Percentiles rank a stretch among this genome's conserved stretches.
These are phyloP conservation scores for Eutolmus rufibarbis DNA, from an alignment of 2,888 invertebrate genomes.

Conservation along the genomic window DNA sequence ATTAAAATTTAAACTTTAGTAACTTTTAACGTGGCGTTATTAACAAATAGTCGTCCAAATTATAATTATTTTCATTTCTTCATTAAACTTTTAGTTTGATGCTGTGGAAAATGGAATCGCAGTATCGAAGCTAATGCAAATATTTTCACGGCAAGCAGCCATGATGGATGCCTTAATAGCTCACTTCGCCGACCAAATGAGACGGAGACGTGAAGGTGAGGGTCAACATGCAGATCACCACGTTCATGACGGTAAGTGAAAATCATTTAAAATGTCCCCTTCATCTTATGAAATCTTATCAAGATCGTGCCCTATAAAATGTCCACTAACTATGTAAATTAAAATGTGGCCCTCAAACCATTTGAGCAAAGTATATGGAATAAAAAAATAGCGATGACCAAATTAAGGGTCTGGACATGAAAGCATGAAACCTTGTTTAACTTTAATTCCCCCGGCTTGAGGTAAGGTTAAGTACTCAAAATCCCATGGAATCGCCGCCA, in stretches of 20 bases:
- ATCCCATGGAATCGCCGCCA: background rate
- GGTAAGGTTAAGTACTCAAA: background rate
- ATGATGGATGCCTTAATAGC: conserved; percentile 89
- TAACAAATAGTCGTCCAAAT: background rate
- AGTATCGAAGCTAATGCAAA: conserved; percentile 62
- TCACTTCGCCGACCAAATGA: conserved; percentile 80
- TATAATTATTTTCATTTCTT: background rate
- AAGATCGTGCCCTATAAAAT: background rate
- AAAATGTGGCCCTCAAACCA: background rate
- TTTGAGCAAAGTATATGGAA: background rate
- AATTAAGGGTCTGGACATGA: background rate
- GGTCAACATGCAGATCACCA: conserved; percentile 59
- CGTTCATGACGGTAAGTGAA: conserved; percentile 61
- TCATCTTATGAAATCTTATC: background rate
- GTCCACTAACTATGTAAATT: background rate
- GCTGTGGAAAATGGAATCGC: conserved; percentile 62
- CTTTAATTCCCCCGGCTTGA: background rate
- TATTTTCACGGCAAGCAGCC: conserved; percentile 74
- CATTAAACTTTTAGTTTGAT: conserved; percentile 57
- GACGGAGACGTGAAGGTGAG: conserved; percentile 67
- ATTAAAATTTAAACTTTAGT: too few species aligned
- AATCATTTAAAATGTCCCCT: background rate
- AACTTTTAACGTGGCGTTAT: too few species aligned
- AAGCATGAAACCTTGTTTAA: background rate
- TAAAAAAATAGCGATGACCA: background rate